A percentile compares a stretch with the other conserved stretches of the same genome.
phyloP scores from a whole-genome alignment of 2,888 invertebrate genomes.

The Lasioglossum lativentre region DNA sequence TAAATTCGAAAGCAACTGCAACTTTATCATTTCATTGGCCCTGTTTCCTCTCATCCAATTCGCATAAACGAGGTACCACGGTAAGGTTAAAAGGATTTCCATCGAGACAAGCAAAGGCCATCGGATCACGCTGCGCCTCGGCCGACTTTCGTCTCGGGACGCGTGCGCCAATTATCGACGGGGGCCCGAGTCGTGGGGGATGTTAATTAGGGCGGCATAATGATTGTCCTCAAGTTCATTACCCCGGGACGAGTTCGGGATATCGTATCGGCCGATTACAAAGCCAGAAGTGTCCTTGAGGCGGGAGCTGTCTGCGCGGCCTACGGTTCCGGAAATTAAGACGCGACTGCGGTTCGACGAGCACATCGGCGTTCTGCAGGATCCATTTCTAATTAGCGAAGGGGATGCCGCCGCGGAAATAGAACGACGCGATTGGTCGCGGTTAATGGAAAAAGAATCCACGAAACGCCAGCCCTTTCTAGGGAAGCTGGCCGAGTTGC shows the following conservation, averaged over 20 bases:
- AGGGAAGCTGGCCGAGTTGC: not conserved
- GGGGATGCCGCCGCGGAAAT: not conserved
- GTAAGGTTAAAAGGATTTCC: not conserved
- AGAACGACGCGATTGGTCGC: not conserved
- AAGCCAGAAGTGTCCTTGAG: not conserved
- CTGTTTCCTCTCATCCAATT: not conserved
- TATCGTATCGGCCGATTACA: not conserved
- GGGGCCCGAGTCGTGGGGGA: not conserved
- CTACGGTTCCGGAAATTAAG: conserved; percentile 9
- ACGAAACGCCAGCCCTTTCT: not conserved
- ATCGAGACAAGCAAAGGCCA: conserved; percentile 34
- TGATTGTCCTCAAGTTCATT: conserved; percentile 42
- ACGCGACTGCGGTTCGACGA: not conserved
- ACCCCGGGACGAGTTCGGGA: not conserved
- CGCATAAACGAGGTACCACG: not conserved
- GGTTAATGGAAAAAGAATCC: not conserved
- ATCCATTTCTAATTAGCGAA: conserved; percentile 10
- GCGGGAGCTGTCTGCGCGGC: not conserved
- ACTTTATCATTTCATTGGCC: not conserved
- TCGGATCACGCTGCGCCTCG: conserved; percentile 37
- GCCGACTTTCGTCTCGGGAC: not conserved
- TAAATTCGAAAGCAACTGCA: not conserved
- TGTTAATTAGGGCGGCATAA: conserved; percentile 49
- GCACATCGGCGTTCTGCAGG: not conserved
- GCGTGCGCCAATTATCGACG: conserved; percentile 34